Percentiles rank a stretch among this genome's conserved stretches.
Evolutionary conservation across 2,113 vertebrate genomes (phyloP).

Genomic region (Bathybates hornii): DNA sequence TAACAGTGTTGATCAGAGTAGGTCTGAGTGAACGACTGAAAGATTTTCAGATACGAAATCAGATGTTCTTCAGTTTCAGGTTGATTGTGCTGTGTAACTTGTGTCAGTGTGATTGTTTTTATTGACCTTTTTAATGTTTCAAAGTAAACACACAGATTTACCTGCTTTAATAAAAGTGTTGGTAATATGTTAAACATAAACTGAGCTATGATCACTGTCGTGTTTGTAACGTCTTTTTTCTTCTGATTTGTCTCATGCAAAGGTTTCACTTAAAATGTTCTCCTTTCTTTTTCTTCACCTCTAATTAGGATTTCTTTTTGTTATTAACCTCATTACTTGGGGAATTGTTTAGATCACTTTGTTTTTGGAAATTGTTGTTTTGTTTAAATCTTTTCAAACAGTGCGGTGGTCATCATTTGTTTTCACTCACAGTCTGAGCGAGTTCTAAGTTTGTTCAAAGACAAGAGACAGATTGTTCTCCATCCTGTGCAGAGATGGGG

Average conservation of each 20-base stretch:
- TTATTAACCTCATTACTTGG: rapidly evolving
- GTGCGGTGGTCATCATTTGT: rapidly evolving
- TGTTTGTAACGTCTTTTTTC: rapidly evolving
- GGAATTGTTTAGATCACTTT: neutral
- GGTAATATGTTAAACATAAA: neutral
- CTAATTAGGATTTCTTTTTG: neutral
- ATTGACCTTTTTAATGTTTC: neutral
- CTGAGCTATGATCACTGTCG: neutral
- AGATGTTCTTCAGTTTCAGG: neutral
- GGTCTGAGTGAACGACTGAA: neutral
- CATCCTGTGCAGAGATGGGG: neutral
- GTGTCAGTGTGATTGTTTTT: neutral
- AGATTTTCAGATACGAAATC: neutral
- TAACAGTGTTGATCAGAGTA: neutral
- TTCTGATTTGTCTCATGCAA: neutral
- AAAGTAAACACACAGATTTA: neutral
- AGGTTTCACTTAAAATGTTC: rapidly evolving
- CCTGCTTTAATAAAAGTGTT: neutral
- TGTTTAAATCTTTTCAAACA: neutral
- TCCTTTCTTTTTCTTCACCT: neutral
- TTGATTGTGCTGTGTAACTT: neutral
- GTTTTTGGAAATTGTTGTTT: neutral
- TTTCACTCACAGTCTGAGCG: rapidly evolving
- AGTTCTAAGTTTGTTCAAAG: rapidly evolving
- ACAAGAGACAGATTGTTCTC: rapidly evolving